Evolutionary conservation across 2,113 vertebrate species (phyloP).

Genomic region (Alexandromys fortis): DNA sequence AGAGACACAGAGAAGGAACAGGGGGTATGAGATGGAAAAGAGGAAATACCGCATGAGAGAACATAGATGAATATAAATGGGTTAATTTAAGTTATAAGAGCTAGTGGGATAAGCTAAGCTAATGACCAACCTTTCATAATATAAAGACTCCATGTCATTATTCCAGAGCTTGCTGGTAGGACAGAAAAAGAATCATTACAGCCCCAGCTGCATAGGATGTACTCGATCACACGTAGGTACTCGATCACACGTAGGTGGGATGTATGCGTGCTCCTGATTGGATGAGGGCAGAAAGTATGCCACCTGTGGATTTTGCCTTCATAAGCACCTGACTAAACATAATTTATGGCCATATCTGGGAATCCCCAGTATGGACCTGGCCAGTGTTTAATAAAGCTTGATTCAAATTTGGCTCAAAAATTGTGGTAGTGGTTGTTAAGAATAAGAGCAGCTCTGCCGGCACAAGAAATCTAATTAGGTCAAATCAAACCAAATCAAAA

Average conservation of each 20-base stretch:
- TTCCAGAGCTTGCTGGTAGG: no score
- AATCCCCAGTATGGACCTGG: neutral
- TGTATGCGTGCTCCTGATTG: neutral
- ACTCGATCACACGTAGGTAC: no score
- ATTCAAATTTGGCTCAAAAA: neutral
- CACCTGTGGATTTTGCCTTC: neutral
- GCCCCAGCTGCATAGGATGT: neutral
- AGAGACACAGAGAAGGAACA: no score
- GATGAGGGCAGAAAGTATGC: neutral
- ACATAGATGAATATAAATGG: neutral
- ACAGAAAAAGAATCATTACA: neutral
- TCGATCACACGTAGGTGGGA: neutral
- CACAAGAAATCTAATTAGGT: no score
- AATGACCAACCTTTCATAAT: neutral
- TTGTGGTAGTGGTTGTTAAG: neutral
- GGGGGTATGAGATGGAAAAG: neutral
- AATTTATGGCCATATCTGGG: neutral
- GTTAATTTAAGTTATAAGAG: neutral
- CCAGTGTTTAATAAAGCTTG: neutral
- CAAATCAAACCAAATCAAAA: no score
- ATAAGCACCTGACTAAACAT: neutral
- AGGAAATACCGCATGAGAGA: neutral
- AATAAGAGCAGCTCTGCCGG: no score
- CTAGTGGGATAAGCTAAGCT: neutral
- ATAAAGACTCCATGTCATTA: neutral